phyloP scores from a whole-genome alignment of 2,888 invertebrate genomes.

The Allygus modestus region DNA sequence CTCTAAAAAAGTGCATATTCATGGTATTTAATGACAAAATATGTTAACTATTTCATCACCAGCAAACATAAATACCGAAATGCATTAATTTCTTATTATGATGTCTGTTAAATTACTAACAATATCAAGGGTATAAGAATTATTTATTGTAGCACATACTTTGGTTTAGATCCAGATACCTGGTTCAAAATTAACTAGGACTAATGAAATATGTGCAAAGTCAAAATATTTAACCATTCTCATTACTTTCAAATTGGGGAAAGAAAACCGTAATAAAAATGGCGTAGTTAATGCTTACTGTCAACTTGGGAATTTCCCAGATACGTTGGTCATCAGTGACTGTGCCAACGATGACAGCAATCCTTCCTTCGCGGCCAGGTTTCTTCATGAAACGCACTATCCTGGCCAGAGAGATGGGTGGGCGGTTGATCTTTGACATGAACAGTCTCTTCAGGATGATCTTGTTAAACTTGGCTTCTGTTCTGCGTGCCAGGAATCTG shows the following conservation, averaged over 20 bases:
- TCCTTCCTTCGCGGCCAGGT: conserved; percentile 90
- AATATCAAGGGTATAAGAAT: background rate
- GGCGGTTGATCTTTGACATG: conserved; percentile 97
- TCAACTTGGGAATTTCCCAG: conserved; percentile 93
- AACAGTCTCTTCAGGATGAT: conserved; percentile 96
- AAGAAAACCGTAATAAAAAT: no score
- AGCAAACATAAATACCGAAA: no score
- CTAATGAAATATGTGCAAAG: background rate
- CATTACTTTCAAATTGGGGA: no score
- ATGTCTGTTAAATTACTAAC: background rate
- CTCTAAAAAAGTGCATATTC: no score
- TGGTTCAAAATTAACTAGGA: background rate
- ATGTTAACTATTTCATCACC: background rate
- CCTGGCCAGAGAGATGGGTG: conserved; percentile 95
- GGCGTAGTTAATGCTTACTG: conserved; percentile 77
- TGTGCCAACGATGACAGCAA: conserved; percentile 96
- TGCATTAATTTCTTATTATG: no score
- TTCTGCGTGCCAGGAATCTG: conserved; percentile 97
- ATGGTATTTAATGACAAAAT: no score
- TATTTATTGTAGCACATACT: background rate
- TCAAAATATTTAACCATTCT: no score
- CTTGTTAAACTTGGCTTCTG: conserved; percentile 97
- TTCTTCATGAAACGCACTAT: conserved; percentile 92
- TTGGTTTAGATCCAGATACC: background rate
- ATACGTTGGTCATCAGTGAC: conserved; percentile 97